Evolutionary conservation across 2,888 invertebrate genomes (phyloP).

Genomic region (Perizoma flavofasciatum): DNA sequence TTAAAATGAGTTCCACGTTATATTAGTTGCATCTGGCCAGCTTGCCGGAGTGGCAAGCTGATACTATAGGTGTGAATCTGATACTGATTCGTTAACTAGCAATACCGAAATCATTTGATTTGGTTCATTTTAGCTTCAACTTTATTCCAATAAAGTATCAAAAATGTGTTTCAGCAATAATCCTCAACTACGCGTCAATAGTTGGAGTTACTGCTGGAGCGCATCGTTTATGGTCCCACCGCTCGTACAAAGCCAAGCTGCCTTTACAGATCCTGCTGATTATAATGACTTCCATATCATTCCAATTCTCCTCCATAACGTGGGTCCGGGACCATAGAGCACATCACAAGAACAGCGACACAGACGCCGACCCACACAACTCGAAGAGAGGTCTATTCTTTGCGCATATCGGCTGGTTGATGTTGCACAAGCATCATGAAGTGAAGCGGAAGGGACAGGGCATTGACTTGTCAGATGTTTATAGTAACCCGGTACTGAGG

Average conservation of each 20-base stretch:
- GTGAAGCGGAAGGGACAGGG: constrained; percentile 87
- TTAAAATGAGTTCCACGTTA: too few species aligned
- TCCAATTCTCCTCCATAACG: constrained; percentile 37
- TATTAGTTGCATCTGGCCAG: too few species aligned
- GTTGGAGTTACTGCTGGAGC: constrained; percentile 41
- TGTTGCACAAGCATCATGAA: constrained; percentile 89
- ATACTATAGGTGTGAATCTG: too few species aligned
- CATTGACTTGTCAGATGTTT: constrained; percentile 87
- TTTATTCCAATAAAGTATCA: too few species aligned
- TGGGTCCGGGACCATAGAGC: constrained; percentile 42
- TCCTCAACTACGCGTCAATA: neutral
- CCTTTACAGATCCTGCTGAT: constrained; percentile 42
- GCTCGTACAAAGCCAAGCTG: constrained; percentile 42
- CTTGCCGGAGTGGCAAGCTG: too few species aligned
- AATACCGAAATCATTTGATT: too few species aligned
- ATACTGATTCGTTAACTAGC: neutral
- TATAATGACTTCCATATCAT: constrained; percentile 38
- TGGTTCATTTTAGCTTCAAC: too few species aligned
- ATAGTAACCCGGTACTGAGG: constrained; percentile 85
- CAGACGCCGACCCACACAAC: constrained; percentile 90
- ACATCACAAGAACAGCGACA: constrained; percentile 81
- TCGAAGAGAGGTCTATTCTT: constrained; percentile 91
- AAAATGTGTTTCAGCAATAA: neutral
- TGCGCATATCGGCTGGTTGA: constrained; percentile 91
- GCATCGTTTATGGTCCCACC: constrained; percentile 44